Percentiles rank a stretch among this genome's conserved stretches.
phyloP scores from a whole-genome alignment of 2,888 invertebrate genomes.

The Coleophora deauratella region DNA sequence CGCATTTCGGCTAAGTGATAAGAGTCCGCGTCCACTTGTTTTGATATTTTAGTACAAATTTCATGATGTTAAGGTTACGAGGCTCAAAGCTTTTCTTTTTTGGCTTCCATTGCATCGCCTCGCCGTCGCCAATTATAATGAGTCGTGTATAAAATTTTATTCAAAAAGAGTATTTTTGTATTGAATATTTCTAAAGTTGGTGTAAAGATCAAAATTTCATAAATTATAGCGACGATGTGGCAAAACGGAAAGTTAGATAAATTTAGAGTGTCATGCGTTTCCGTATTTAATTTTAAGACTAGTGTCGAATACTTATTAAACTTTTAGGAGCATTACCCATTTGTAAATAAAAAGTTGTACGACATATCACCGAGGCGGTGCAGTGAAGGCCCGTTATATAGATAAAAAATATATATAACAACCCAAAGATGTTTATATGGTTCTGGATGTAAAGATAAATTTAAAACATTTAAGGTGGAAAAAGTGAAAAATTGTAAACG shows the following conservation, averaged over 20 bases:
- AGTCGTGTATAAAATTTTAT: constrained; percentile 74
- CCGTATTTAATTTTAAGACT: constrained; percentile 76
- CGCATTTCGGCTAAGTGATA: constrained; percentile 73
- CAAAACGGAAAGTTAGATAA: constrained; percentile 68
- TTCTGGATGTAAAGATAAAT: constrained; percentile 73
- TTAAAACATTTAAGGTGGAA: constrained; percentile 62
- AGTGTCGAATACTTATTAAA: constrained; percentile 73
- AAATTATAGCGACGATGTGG: constrained; percentile 65
- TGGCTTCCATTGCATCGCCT: constrained; percentile 48
- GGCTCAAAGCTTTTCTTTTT: constrained; percentile 74
- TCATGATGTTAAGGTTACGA: constrained; percentile 73
- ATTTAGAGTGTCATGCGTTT: constrained; percentile 73
- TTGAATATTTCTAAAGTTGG: constrained; percentile 76
- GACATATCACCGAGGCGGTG: constrained; percentile 38
- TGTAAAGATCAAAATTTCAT: constrained; percentile 76
- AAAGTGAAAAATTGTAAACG: constrained; percentile 53
- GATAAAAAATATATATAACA: constrained; percentile 72
- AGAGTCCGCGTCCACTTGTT: constrained; percentile 65
- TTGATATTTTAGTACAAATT: constrained; percentile 75
- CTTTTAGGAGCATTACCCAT: constrained; percentile 81
- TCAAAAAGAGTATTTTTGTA: constrained; percentile 76
- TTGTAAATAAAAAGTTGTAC: constrained; percentile 76
- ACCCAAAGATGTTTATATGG: constrained; percentile 75
- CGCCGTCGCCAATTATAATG: constrained; percentile 51
- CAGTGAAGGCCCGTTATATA: constrained; percentile 50